Conservation (phyloP, 2,888 invertebrate genomes). For the Mactromeris polynyma region DNA sequence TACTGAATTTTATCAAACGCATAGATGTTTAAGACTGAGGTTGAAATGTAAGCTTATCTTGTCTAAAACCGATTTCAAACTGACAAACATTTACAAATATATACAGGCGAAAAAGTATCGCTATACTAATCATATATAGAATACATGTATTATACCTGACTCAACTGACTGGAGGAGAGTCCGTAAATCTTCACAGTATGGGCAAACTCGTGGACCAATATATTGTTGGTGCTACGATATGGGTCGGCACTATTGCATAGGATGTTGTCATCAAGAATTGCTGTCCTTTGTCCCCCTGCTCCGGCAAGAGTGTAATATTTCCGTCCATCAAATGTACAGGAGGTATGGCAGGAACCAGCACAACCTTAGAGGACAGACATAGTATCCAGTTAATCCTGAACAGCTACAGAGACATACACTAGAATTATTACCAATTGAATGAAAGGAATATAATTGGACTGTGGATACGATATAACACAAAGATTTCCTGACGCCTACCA, state of each 20-base stretch:
- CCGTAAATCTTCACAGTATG: slow-evolving; percentile 68
- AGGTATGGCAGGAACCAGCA: slow-evolving; percentile 70
- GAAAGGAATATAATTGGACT: no score
- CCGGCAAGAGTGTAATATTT: slow-evolving; percentile 75
- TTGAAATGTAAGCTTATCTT: no score
- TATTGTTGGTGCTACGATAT: slow-evolving; percentile 69
- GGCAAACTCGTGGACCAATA: slow-evolving; percentile 77
- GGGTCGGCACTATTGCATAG: slow-evolving; percentile 75
- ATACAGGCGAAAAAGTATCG: no score
- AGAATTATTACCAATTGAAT: no score
- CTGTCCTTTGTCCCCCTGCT: slow-evolving; percentile 68
- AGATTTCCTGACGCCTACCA: no score
- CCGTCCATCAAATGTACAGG: slow-evolving; percentile 80
- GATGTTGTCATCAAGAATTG: slow-evolving; percentile 76
- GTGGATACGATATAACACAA: no score
- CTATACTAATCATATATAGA: no score
- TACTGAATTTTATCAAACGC: no score
- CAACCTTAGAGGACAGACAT: slow-evolving; percentile 50
- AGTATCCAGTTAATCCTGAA: not conserved
- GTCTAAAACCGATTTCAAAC: no score
- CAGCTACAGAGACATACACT: no score
- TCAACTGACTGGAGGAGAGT: slow-evolving; percentile 23
- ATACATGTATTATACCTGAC: slow-evolving; percentile 24
- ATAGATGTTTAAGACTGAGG: no score
- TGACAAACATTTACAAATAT: no score